Conservation (phyloP, 2,888 invertebrate species). For the Nomada hirtipes region DNA sequence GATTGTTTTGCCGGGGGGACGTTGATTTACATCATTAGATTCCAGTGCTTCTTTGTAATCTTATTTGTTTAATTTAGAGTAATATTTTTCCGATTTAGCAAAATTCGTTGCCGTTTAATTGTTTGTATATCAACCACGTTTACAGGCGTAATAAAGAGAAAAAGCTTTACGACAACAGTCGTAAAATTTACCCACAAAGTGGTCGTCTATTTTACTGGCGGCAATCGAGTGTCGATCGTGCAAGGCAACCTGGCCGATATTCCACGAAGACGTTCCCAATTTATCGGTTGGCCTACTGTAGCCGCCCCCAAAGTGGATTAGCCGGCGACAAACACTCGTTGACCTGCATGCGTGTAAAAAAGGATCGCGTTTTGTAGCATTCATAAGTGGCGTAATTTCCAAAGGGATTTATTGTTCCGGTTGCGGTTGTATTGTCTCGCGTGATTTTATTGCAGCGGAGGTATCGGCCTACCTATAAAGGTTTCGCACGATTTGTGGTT, state of each 20-base stretch:
- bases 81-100: no score
- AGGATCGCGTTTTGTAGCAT: neutral
- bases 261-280: constrained; percentile 28
- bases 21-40: neutral
- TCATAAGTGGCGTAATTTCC: neutral
- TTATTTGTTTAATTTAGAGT: neutral
- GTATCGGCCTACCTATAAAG: neutral
- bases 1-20: neutral
- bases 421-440: neutral
- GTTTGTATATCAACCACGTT: no score
- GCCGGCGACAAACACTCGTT: constrained; percentile 7
- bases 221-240: constrained; percentile 24
- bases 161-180: neutral
- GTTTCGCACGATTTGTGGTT: no score
- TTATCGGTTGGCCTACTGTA: constrained; percentile 41
- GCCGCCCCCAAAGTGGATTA: constrained; percentile 39
- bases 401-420: neutral
- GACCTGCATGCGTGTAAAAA: constrained; percentile 23
- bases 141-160: no score
- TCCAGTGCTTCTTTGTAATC: neutral
- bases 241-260: constrained; percentile 49
- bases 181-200: neutral
- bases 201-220: neutral
- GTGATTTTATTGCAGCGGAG: neutral
- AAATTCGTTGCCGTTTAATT: no score